Percentiles rank a stretch among this genome's conserved stretches.
Evolutionary conservation across 2,888 invertebrate genomes (phyloP).

Genomic region (Idaea dimidiata): DNA sequence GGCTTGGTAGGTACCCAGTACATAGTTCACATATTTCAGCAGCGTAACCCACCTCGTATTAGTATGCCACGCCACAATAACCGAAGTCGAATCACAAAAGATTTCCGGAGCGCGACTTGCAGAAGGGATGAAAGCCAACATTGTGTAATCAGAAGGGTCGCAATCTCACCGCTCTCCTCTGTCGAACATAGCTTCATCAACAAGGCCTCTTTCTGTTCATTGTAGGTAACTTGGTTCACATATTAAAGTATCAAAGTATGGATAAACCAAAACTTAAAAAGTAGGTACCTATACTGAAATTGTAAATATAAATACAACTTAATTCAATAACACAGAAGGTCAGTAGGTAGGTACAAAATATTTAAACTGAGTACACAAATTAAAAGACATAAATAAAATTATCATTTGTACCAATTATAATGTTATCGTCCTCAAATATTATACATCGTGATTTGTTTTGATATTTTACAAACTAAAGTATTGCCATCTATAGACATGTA

Average conservation of each 20-base stretch:
- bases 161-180: slow-evolving; percentile 73
- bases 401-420: too few species aligned
- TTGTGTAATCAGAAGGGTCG: slow-evolving; percentile 81
- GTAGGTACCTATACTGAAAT: neutral
- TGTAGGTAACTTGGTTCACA: slow-evolving; percentile 40
- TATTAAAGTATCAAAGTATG: neutral
- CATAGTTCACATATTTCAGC: slow-evolving; percentile 57
- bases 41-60: slow-evolving; percentile 68
- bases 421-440: too few species aligned
- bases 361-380: too few species aligned
- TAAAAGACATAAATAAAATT: too few species aligned
- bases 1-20: neutral
- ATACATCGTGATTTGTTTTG: too few species aligned
- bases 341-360: too few species aligned
- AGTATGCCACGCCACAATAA: slow-evolving; percentile 78
- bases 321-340: too few species aligned
- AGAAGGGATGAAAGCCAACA: slow-evolving; percentile 79
- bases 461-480: neutral
- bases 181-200: slow-evolving; percentile 78
- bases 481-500: neutral
- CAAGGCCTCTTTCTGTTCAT: slow-evolving; percentile 73
- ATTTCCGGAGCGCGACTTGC: slow-evolving; percentile 79
- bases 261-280: slow-evolving; percentile 12
- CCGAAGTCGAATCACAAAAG: slow-evolving; percentile 80
- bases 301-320: too few species aligned